These are phyloP conservation scores for Drosophila willistoni DNA, from an alignment of 1,140 invertebrate genomes.

Conservation along the genomic window DNA sequence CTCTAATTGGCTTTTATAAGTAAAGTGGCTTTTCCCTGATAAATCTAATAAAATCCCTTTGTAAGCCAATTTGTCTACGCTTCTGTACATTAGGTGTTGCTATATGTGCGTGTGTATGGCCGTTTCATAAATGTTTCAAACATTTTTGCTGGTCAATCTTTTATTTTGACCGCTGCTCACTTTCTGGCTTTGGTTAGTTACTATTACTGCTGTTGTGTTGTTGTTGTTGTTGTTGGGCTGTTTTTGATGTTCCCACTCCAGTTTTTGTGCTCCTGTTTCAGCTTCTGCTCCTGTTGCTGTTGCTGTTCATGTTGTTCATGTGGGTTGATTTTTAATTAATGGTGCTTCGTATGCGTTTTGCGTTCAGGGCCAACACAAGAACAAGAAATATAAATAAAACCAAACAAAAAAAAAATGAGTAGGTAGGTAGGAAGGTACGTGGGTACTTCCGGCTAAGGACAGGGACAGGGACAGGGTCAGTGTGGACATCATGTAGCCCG, in stretches of 20 bases:
- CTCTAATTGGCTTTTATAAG: too few relatives aligned
- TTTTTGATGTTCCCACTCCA: slow-evolving; percentile 51
- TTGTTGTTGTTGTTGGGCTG: slow-evolving; percentile 38
- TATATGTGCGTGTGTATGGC: neutral
- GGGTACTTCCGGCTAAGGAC: slow-evolving; percentile 32
- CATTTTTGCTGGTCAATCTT: slow-evolving; percentile 48
- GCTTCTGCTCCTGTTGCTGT: slow-evolving; percentile 13
- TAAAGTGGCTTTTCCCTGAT: too few relatives aligned
- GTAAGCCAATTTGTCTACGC: neutral
- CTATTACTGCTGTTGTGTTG: slow-evolving; percentile 12
- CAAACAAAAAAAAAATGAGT: neutral
- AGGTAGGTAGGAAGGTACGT: neutral
- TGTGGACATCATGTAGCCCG: neutral
- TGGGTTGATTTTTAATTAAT: slow-evolving; percentile 74
- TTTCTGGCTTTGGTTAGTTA: slow-evolving; percentile 36
- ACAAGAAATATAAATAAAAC: slow-evolving; percentile 13
- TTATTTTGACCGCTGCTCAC: slow-evolving; percentile 30
- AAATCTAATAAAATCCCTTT: neutral
- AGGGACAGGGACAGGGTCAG: slow-evolving; percentile 19
- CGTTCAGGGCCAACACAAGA: slow-evolving; percentile 43
- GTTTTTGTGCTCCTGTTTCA: slow-evolving; percentile 16
- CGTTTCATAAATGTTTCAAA: slow-evolving; percentile 50
- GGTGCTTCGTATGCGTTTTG: slow-evolving; percentile 69
- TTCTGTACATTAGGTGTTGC: neutral
- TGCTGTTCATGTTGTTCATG: slow-evolving; percentile 44